A percentile compares a stretch with the other conserved stretches of the same genome.
Evolutionary conservation across 2,888 invertebrate species (phyloP).

Genomic region (Dione juno): DNA sequence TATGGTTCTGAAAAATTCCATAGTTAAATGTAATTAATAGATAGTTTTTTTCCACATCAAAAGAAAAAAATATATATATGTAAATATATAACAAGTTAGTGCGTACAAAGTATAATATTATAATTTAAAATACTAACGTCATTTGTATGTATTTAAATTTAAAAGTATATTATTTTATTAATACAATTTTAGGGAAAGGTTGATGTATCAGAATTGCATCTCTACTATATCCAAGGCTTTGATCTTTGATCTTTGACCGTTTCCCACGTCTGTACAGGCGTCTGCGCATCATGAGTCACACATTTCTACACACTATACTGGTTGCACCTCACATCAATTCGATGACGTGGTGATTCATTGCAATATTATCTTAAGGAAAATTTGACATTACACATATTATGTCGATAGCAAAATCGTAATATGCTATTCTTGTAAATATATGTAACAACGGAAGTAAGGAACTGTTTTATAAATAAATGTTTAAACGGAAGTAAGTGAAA

Average conservation of each 20-base stretch:
- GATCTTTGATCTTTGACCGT: constrained; percentile 44
- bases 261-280: constrained; percentile 42
- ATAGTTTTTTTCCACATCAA: no score
- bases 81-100: no score
- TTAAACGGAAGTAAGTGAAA: no score
- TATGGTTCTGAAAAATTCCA: no score
- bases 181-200: not conserved
- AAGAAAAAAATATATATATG: no score
- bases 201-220: not conserved
- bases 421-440: constrained; percentile 1
- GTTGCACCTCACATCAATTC: constrained; percentile 69
- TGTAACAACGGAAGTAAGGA: constrained; percentile 30
- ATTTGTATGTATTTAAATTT: no score
- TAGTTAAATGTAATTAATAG: no score
- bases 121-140: no score
- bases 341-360: constrained; percentile 43
- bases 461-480: constrained; percentile 3
- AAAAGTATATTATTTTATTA: not conserved
- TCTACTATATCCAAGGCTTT: not conserved
- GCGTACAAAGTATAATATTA: no score
- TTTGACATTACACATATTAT: constrained; percentile 27
- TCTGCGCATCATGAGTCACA: constrained; percentile 52
- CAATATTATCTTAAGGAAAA: constrained; percentile 34
- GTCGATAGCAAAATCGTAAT: constrained; percentile 10
- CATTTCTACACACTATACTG: constrained; percentile 50